A percentile compares a stretch with the other conserved stretches of the same genome.
phyloP scores from a whole-genome alignment of 1,140 invertebrate genomes.

The Drosophila grimshawi region DNA sequence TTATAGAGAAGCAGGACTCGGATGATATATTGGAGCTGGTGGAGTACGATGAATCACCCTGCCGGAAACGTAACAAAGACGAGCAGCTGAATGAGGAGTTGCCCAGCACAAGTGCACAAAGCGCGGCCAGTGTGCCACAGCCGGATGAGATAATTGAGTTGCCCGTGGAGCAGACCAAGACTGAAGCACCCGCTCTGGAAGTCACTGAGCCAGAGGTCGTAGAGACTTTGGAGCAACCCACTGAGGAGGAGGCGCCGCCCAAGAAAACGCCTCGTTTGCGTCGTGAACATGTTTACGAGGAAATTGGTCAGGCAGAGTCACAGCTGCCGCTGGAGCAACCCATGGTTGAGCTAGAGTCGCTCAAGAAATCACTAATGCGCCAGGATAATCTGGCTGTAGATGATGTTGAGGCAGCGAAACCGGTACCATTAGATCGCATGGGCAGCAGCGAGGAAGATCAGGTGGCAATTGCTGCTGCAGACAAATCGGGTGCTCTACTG shows the following conservation, averaged over 20 bases:
- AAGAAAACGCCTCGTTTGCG: slow-evolving; percentile 84
- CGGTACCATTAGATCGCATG: slow-evolving; percentile 78
- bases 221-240: slow-evolving; percentile 72
- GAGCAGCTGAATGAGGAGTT: slow-evolving; percentile 43
- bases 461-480: slow-evolving; percentile 42
- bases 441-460: slow-evolving; percentile 83
- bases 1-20: slow-evolving; percentile 84
- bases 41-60: slow-evolving; percentile 82
- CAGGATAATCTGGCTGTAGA: slow-evolving; percentile 67
- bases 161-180: slow-evolving; percentile 53
- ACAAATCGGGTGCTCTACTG: slow-evolving; percentile 47
- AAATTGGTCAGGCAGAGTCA: slow-evolving; percentile 83
- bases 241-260: slow-evolving; percentile 51
- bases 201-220: slow-evolving; percentile 65
- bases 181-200: slow-evolving; percentile 49
- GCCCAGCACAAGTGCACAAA: slow-evolving; percentile 51
- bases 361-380: slow-evolving; percentile 68
- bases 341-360: slow-evolving; percentile 58
- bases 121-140: slow-evolving; percentile 52
- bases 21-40: slow-evolving; percentile 82
- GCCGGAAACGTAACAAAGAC: slow-evolving; percentile 73
- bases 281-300: slow-evolving; percentile 87
- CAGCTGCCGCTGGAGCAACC: slow-evolving; percentile 60
- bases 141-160: slow-evolving; percentile 84
- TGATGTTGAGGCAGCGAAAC: slow-evolving; percentile 69